Conservation (phyloP, 2,113 vertebrate genomes). For the Callochromis pleurospilus region DNA sequence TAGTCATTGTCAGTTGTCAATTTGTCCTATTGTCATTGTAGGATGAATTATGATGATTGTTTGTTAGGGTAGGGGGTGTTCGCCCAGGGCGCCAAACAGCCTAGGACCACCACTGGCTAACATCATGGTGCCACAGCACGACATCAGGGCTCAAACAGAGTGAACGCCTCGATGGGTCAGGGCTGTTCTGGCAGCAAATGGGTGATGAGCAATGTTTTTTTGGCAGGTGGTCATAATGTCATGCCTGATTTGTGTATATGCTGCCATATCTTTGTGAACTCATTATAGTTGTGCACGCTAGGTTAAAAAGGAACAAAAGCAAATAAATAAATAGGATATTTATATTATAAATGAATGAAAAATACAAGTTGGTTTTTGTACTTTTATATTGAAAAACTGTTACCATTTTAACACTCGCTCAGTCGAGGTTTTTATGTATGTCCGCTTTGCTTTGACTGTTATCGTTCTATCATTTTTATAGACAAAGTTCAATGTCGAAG, state of each 20-base stretch:
- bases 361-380: not conserved
- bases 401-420: not conserved
- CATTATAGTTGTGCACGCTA: not conserved
- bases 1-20: too few species aligned
- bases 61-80: too few species aligned
- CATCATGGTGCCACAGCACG: too few species aligned
- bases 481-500: not conserved
- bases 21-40: too few species aligned
- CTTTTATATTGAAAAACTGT: not conserved
- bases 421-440: not conserved
- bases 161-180: not conserved
- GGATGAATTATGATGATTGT: too few species aligned
- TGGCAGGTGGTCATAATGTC: not conserved
- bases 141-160: too few species aligned
- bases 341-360: conserved; percentile 44
- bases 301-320: conserved; percentile 11
- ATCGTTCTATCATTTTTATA: not conserved
- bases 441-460: not conserved
- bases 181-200: not conserved
- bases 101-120: too few species aligned
- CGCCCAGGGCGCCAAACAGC: too few species aligned
- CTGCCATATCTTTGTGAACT: not conserved
- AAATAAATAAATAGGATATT: conserved; percentile 17
- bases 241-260: not conserved
- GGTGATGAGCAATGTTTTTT: not conserved